Evolutionary conservation across 2,113 vertebrate genomes (phyloP).

Genomic region (Taxidea taxus): DNA sequence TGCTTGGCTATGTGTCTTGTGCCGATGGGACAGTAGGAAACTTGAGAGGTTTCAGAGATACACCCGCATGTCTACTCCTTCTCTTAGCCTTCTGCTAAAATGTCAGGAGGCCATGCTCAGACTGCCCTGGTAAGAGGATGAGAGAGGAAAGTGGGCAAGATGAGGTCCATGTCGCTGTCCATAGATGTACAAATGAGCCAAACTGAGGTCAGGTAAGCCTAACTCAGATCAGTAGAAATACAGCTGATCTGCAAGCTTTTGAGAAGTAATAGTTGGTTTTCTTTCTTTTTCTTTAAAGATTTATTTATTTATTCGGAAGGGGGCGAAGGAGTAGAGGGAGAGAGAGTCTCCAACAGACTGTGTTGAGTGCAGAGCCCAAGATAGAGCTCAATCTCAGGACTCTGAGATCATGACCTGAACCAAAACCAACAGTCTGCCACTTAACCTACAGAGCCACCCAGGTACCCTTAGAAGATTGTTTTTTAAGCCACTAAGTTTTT

Average conservation of each 20-base stretch:
- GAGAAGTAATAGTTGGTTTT: not conserved
- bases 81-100: not conserved
- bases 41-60: not conserved
- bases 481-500: not conserved
- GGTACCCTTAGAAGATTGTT: not conserved
- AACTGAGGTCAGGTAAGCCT: not conserved
- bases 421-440: not conserved
- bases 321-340: not conserved
- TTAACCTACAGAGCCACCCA: not conserved
- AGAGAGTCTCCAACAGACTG: not conserved
- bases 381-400: not conserved
- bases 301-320: not conserved
- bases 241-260: not conserved
- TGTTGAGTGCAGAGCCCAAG: not conserved
- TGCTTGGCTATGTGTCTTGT: not conserved
- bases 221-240: not conserved
- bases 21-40: not conserved
- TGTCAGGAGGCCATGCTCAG: accelerated
- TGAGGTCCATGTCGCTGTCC: not conserved
- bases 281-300: not conserved
- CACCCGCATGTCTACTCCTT: not conserved
- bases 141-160: not conserved
- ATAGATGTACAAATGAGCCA: not conserved
- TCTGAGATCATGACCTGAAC: not conserved
- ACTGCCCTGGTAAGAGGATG: not conserved